Base-by-base conservation (phyloP, 1,140 invertebrate genomes). In the Cherax destructor region DNA sequence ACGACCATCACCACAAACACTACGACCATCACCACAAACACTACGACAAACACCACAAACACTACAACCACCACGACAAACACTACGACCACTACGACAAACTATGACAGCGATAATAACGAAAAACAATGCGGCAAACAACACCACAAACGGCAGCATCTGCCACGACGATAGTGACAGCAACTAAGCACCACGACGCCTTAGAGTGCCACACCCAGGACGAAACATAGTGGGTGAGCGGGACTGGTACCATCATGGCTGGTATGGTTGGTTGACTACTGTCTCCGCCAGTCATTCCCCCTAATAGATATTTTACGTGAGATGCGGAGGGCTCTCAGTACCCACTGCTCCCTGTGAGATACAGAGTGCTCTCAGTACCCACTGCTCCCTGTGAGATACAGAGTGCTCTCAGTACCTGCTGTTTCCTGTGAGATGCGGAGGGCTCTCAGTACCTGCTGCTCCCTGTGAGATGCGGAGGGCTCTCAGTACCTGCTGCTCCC, bases 221-320 rank as follows among this genome's bases (percentile, higher is more conserved):
- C 81, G 24, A 65, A 69, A 18, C 59, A 69, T 9, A 77, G 24
- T n/a, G 78, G n/a, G n/a, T 56, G 84, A 52, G 50, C 16, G 72
- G 16, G 76, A 77, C 30, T 24, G 72, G 30, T 41, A 41, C 41
- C n/a, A 41, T 59, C 50, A 50, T 56, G 74, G 85, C 61, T 74
- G 78, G 76, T 87, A 79, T 87, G 85, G 85, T 87, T 52, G 52
- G 56, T 9, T 79, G 85, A 41, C 18, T 87, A 24, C 21, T 56
- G 72, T 77, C 47, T 41, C 85, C 21, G 52, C 85, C 24, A 87
- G 74, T 87, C 85, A 87, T 76, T 77, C 85, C 77, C 77, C 85
- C 85, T 87, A 87, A 87, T 87, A 78, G 85, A 30, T 87, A 10
- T 87, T 87, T 87, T 87, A 87, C 85, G 85, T 87, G 85, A 56